Conservation (phyloP, 2,888 invertebrate species). For the Apantesis nais region DNA sequence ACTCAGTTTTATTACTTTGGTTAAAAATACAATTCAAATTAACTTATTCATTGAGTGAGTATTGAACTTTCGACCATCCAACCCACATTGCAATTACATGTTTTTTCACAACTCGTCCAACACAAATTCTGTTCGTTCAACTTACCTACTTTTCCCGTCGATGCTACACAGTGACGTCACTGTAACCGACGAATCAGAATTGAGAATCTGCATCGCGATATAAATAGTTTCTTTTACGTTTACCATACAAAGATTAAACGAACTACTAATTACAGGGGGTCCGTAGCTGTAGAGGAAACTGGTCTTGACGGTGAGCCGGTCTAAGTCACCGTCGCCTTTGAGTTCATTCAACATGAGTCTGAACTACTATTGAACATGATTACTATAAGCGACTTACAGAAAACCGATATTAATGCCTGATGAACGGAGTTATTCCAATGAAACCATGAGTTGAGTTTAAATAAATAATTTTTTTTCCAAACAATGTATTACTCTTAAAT, state of each 20-base stretch:
- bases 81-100: not conserved
- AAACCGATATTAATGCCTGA: not conserved
- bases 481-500: no score
- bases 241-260: not conserved
- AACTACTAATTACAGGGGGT: fast-evolving
- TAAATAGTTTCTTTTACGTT: slow-evolving; percentile 50
- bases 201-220: slow-evolving; percentile 57
- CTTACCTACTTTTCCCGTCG: not conserved
- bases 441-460: no score
- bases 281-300: not conserved
- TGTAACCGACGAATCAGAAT: slow-evolving; percentile 28
- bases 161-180: slow-evolving; percentile 31
- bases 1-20: no score
- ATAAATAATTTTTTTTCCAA: no score
- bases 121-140: not conserved
- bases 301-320: not conserved
- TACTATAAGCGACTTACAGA: not conserved
- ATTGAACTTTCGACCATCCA: not conserved
- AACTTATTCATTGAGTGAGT: not conserved
- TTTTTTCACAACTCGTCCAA: not conserved
- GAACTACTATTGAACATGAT: not conserved
- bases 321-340: not conserved
- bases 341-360: not conserved
- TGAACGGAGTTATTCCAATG: no score
- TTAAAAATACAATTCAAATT: not conserved